Base-by-base conservation (phyloP, 2,797 vertebrate species). In the Acipenser oxyrinchus region DNA sequence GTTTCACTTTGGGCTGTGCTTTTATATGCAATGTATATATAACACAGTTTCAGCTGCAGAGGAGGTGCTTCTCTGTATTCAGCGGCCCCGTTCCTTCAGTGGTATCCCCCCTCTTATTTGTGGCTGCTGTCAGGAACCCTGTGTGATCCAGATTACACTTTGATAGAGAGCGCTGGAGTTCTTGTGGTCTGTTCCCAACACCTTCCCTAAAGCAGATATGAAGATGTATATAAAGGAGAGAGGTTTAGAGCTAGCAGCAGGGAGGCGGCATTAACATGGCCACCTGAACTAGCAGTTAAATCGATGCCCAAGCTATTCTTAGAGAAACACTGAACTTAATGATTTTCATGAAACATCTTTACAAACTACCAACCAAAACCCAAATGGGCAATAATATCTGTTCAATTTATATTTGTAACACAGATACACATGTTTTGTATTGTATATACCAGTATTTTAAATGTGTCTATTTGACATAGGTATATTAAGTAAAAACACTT, bases 101-200 rank as follows among this genome's bases (percentile, higher is more conserved):
- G 7, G 11, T 10, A 18, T 59, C 49, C 62, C 52, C 68, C 76
- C 82, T 77, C 80, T 82, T 79, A 53, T 69, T 62, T 81, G 78
- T 81, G 82, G 83, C 86, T 37, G 53, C 9, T 81, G 78, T 85
- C 84, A 80, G 75, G 59, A 79, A 48, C 78, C 76, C 86, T 88
- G 85, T 80, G 85, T 82, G 83, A 83, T 81, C 79, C 80, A 81
- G 86, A 87, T 88, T 86, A 89, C 83, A 81, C 86, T 88, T 87
- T 88, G 85, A 87, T 86, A 84, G 83, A 85, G 84, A 85, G 80
- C 81, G 68, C 62, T 18, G 73, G 78, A 82, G 79, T 88, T 84
- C 84, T 83, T 88, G 85, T 86, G 81, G 84, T 86, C 84, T 86
- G 80, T 79, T 82, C 78, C 80, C 80, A 79, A 79, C 76, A 87